A percentile compares a stretch with the other conserved stretches of the same genome.
phyloP scores from a whole-genome alignment of 2,797 vertebrate species.

The Spinibarbus caldwelli region DNA sequence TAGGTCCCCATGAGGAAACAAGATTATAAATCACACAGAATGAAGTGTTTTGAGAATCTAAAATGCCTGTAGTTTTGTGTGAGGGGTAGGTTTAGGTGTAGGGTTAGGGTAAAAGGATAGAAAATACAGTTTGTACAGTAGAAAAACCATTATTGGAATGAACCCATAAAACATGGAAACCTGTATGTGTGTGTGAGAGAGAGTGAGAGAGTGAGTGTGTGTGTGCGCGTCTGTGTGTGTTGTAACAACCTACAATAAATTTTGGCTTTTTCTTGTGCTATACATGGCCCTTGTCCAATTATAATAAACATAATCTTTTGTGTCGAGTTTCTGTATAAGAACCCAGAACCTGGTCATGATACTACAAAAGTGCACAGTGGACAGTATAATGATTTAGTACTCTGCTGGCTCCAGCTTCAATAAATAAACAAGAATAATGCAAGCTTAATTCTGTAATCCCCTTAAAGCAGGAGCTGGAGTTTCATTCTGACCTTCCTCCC shows the following conservation, averaged over 20 bases:
- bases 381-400: slow-evolving; percentile 30
- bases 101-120: too few relatives aligned
- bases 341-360: background rate
- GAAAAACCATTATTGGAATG: too few relatives aligned
- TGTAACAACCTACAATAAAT: background rate
- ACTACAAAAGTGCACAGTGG: background rate
- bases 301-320: slow-evolving; percentile 20
- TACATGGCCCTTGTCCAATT: background rate
- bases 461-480: slow-evolving; percentile 10
- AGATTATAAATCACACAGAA: too few relatives aligned
- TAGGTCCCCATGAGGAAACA: too few relatives aligned
- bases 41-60: too few relatives aligned
- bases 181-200: too few relatives aligned
- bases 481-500: background rate
- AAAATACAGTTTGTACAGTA: too few relatives aligned
- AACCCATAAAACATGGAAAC: too few relatives aligned
- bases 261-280: background rate
- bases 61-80: too few relatives aligned
- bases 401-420: background rate
- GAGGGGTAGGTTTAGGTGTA: too few relatives aligned
- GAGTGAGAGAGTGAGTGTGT: too few relatives aligned
- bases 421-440: slow-evolving; percentile 27
- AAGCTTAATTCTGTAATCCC: slow-evolving; percentile 22
- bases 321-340: background rate
- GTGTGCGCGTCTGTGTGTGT: background rate